Evolutionary conservation across 2,113 vertebrate genomes (phyloP), one percentile per base, ranked within the genome.

Genomic region (Pundamilia nyererei): DNA sequence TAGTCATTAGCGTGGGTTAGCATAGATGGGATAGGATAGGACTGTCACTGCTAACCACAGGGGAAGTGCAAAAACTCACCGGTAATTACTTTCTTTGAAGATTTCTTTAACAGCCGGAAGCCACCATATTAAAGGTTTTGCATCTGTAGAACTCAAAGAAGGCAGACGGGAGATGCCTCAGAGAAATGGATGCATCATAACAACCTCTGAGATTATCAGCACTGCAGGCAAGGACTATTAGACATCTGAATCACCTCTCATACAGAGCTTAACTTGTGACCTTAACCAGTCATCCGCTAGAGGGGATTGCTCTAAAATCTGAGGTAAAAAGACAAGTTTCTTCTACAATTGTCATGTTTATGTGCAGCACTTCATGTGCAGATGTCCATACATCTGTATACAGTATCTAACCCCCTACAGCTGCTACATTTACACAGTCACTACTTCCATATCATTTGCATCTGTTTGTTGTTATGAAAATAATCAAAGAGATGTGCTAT

Each of bases 401-500:
- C 81, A 26, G 17, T 84, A 60, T 31, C 47, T 53, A 84, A 7
- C 19, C 86, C 87, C 75, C 84, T 81, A 47, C 81, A 62, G 79
- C 85, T 4, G 53, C 79, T 65, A 13, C 82, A 72, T 81, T 75
- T 77, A 58, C 54, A 54, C 42, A 75, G 55, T 82, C 77, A 13
- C 88, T 89, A 17, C 80, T 65, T 83, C 19, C 77, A 35, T 68
- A 82, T 82, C 12, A 24, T 85, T 33, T 85, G 62, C 84, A 55
- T 60, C 29, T 68, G 81, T 87, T 75, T 93, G 70, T 83, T 82
- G 45, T 70, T 49, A 40, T 15, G 53, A 81, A 86, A 79, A 55
- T 49, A 79, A 51, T 84, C 21, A 81, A 91, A 85, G 82, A 86
- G 86, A 94, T 91, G 87, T 51, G 81, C 45, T 42, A 21, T 17